phyloP scores from a whole-genome alignment of 2,888 invertebrate genomes.

The Enchytraeus crypticus region DNA sequence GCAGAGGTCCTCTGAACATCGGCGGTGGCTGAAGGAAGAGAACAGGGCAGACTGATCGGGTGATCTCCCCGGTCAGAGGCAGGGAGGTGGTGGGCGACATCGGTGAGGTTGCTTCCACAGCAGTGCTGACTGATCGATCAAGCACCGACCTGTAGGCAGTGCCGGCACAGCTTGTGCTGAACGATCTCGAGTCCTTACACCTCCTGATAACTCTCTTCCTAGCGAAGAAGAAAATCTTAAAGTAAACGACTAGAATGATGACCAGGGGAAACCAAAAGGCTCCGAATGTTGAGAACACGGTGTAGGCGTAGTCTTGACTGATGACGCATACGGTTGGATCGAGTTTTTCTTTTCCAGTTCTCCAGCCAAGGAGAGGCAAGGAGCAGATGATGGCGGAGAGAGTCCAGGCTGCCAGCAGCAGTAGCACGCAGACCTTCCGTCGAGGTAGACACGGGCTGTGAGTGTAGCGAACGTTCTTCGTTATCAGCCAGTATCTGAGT shows the following conservation, averaged over 20 bases:
- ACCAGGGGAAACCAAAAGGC: slow-evolving; percentile 30
- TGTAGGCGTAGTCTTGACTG: slow-evolving; percentile 35
- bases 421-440: slow-evolving; percentile 32
- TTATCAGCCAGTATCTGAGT: slow-evolving; percentile 45
- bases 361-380: slow-evolving; percentile 43
- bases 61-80: neutral
- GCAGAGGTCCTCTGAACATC: neutral
- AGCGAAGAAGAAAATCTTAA: slow-evolving; percentile 28
- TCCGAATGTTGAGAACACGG: slow-evolving; percentile 41
- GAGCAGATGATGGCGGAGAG: slow-evolving; percentile 40
- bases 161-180: no score
- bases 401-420: slow-evolving; percentile 43
- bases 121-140: neutral
- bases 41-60: neutral
- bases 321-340: slow-evolving; percentile 23
- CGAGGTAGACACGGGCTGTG: slow-evolving; percentile 24
- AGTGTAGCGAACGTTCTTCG: slow-evolving; percentile 40
- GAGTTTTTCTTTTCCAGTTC: slow-evolving; percentile 15
- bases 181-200: neutral
- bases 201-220: slow-evolving; percentile 19
- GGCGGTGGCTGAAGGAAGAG: neutral
- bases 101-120: neutral
- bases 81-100: neutral
- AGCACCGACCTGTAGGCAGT: neutral
- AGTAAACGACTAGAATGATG: slow-evolving; percentile 27